Conservation (phyloP, 2,888 invertebrate genomes). For the Eupithecia centaureata region DNA sequence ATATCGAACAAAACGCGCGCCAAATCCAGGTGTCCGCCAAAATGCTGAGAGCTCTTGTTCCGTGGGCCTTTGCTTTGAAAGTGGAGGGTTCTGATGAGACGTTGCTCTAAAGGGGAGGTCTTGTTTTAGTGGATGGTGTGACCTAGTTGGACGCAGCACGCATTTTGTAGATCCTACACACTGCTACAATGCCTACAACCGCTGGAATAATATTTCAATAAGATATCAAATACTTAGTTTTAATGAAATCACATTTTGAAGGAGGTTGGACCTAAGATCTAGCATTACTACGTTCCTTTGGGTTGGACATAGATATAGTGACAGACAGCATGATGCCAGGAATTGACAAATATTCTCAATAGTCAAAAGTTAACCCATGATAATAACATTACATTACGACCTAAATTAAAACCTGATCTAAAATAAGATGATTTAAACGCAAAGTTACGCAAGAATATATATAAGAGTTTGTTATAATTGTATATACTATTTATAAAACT, state of each 20-base stretch:
- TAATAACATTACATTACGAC: no score
- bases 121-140: constrained; percentile 44
- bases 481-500: no score
- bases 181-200: not conserved
- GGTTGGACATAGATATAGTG: not conserved
- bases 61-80: constrained; percentile 19
- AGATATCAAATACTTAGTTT: not conserved
- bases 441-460: no score
- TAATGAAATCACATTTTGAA: not conserved
- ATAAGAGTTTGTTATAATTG: no score
- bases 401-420: no score
- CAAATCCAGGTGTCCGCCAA: constrained; percentile 41
- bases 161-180: constrained; percentile 40
- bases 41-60: constrained; percentile 33
- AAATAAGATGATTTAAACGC: no score
- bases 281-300: no score
- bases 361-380: not conserved
- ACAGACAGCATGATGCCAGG: not conserved
- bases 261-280: no score
- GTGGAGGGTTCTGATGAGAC: constrained; percentile 23
- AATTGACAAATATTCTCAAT: not conserved
- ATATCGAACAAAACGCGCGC: constrained; percentile 37
- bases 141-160: constrained; percentile 51
- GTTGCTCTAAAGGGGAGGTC: constrained; percentile 30
- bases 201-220: not conserved